Evolutionary conservation across 2,888 invertebrate species (phyloP).

Genomic region (Ptilodon capucinus): DNA sequence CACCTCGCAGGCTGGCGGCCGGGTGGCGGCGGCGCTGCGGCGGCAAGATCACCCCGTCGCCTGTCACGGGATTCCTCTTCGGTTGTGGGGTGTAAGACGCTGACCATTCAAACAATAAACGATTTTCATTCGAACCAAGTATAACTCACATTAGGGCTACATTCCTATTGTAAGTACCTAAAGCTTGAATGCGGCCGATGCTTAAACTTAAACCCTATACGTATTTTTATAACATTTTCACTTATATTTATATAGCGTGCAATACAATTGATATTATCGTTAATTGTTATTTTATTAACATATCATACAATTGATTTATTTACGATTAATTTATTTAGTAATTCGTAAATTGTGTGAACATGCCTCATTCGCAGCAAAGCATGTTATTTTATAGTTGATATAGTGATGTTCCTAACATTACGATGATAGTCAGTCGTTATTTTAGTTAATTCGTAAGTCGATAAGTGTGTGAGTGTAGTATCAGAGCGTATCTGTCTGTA

Average conservation of each 20-base stretch:
- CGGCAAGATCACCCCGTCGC: conserved; percentile 82
- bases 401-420: conserved; percentile 18
- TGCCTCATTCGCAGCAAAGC: conserved; percentile 46
- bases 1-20: conserved; percentile 77
- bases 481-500: conserved; percentile 36
- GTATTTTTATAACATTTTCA: neutral
- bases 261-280: neutral
- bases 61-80: conserved; percentile 85
- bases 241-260: conserved; percentile 7
- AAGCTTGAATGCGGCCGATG: neutral
- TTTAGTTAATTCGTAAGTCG: conserved; percentile 24
- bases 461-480: conserved; percentile 32
- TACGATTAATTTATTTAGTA: neutral
- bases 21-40: conserved; percentile 77
- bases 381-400: conserved; percentile 19
- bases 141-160: conserved; percentile 23
- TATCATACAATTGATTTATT: neutral
- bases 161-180: neutral
- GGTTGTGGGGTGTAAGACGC: conserved; percentile 77
- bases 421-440: conserved; percentile 25
- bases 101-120: conserved; percentile 78
- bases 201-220: neutral
- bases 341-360: conserved; percentile 29
- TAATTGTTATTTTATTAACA: neutral
- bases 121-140: conserved; percentile 65